Conservation (phyloP, 2,797 vertebrate genomes). For the Typhlichthys eigenmanni region DNA sequence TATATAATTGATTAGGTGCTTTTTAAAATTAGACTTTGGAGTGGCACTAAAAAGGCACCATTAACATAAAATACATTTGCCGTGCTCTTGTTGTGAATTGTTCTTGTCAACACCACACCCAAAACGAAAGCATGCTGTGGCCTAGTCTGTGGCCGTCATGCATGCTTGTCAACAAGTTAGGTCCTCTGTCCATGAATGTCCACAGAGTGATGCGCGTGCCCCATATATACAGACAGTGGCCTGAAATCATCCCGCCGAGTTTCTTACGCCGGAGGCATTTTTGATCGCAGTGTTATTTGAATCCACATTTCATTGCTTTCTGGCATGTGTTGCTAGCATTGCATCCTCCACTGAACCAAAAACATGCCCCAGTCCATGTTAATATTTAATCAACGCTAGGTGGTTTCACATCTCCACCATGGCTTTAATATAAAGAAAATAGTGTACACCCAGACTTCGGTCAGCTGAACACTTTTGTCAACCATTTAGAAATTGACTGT, state of each 20-base stretch:
- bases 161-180: conserved; percentile 36
- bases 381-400: conserved; percentile 46
- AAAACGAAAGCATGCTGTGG: conserved; percentile 31
- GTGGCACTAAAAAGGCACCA: too few relatives aligned
- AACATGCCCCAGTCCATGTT: conserved; percentile 29
- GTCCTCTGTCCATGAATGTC: conserved; percentile 27
- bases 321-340: conserved; percentile 10
- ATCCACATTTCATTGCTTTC: conserved; percentile 8
- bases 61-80: too few relatives aligned
- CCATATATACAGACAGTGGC: not conserved
- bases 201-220: conserved; percentile 17
- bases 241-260: not conserved
- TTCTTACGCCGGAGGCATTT: conserved; percentile 16
- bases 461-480: too few relatives aligned
- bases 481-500: too few relatives aligned
- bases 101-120: conserved; percentile 1
- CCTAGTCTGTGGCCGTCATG: not conserved
- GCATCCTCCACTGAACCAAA: conserved; percentile 15
- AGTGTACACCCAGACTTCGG: not conserved
- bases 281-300: conserved; percentile 45
- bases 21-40: too few relatives aligned
- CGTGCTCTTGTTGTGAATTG: not conserved
- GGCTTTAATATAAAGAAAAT: conserved; percentile 16
- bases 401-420: conserved; percentile 44
- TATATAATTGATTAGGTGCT: too few relatives aligned